Conservation (phyloP, 2,888 invertebrate species). For the Liodrosophila aerea region DNA sequence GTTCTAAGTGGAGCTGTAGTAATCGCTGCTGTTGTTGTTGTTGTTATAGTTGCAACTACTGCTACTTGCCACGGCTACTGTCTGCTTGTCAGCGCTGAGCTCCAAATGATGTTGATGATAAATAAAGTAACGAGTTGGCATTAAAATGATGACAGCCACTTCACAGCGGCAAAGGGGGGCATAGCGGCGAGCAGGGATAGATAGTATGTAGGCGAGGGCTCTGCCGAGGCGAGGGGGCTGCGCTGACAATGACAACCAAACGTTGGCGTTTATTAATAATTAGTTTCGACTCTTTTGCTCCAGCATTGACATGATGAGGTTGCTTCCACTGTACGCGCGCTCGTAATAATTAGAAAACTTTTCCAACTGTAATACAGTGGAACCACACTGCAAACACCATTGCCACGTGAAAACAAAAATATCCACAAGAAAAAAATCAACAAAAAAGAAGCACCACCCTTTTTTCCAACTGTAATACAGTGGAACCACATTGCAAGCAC, state of each 20-base stretch:
- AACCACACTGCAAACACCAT: not conserved
- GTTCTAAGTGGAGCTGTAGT: constrained; percentile 51
- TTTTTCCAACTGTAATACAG: constrained; percentile 44
- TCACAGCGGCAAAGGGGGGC: constrained; percentile 20
- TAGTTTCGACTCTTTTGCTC: constrained; percentile 51
- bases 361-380: constrained; percentile 30
- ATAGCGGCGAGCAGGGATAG: not conserved
- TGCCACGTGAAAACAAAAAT: too few relatives aligned
- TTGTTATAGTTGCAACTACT: constrained; percentile 35
- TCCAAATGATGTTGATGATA: constrained; percentile 73
- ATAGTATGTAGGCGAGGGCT: too few relatives aligned
- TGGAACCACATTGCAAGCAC: not conserved
- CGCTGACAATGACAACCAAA: constrained; percentile 63
- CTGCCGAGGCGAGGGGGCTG: not conserved
- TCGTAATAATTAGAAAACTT: constrained; percentile 72
- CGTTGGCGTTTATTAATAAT: constrained; percentile 74
- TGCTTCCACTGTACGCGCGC: constrained; percentile 18
- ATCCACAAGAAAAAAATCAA: too few relatives aligned
- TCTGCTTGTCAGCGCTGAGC: constrained; percentile 69
- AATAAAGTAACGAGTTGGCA: constrained; percentile 77
- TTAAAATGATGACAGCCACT: constrained; percentile 73
- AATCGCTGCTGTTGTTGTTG: constrained; percentile 15
- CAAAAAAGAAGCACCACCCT: too few relatives aligned
- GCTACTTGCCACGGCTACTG: constrained; percentile 39
- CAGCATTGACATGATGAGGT: constrained; percentile 35